A percentile compares a stretch with the other conserved stretches of the same genome.
Conservation (phyloP, 2,113 vertebrate species). For the Nestor notabilis region DNA sequence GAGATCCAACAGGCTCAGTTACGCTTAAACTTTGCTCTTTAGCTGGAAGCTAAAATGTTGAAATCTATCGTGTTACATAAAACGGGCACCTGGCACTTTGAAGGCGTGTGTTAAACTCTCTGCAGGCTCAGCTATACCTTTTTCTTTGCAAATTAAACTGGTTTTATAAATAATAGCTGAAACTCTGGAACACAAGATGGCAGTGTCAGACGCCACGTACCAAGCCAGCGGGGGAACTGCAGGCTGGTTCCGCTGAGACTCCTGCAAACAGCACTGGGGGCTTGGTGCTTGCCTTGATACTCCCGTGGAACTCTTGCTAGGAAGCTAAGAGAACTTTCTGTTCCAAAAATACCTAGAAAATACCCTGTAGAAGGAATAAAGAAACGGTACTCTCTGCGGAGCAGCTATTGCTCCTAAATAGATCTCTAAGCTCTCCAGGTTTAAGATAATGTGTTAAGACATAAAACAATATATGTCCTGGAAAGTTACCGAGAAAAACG, state of each 20-base stretch:
- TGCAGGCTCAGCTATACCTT: not conserved
- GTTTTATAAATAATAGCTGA: not conserved
- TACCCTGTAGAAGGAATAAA: not conserved
- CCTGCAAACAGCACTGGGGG: not conserved
- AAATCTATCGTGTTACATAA: not conserved
- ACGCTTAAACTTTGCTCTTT: not conserved
- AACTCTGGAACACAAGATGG: slow-evolving; percentile 22
- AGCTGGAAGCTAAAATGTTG: not conserved
- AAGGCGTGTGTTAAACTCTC: not conserved
- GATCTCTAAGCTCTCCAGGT: not conserved
- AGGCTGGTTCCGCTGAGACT: not conserved
- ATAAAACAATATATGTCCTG: not conserved
- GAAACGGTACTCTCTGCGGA: not conserved
- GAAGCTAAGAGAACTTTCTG: not conserved
- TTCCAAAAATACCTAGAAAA: not conserved
- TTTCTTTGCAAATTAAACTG: not conserved
- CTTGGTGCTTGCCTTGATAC: not conserved
- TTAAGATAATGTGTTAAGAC: not conserved
- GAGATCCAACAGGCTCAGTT: not conserved
- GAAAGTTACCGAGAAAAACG: not conserved
- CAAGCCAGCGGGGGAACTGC: not conserved
- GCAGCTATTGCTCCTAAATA: not conserved
- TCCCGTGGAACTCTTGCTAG: not conserved
- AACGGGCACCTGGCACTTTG: not conserved
- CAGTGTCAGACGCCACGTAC: not conserved